Evolutionary conservation across 2,113 vertebrate genomes (phyloP).

Genomic region (Columba janthina): DNA sequence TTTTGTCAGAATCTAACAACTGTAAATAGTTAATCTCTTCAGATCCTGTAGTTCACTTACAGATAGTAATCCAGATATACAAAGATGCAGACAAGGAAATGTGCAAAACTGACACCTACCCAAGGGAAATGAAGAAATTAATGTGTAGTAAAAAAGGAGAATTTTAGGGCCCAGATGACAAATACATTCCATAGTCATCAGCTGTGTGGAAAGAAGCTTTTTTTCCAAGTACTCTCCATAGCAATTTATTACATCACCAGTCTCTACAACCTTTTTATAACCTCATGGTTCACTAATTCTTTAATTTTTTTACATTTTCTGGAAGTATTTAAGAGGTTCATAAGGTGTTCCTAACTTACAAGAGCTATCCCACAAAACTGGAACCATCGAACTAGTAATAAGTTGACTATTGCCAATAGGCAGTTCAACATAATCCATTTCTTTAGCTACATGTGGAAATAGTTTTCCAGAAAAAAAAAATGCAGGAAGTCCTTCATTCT

Average conservation of each 20-base stretch:
- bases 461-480: neutral
- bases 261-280: neutral
- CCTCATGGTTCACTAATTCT: neutral
- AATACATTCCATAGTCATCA: neutral
- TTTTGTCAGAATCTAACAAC: neutral
- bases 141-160: neutral
- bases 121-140: neutral
- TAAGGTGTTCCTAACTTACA: neutral
- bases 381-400: neutral
- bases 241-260: neutral
- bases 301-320: neutral
- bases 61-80: neutral
- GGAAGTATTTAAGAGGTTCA: neutral
- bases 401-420: neutral
- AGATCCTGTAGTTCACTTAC: neutral
- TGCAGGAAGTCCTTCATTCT: neutral
- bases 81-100: neutral
- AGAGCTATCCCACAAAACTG: neutral
- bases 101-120: neutral
- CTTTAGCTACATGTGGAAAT: neutral
- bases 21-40: neutral
- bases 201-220: neutral
- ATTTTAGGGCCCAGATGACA: neutral
- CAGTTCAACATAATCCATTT: neutral
- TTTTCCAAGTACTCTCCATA: neutral